phyloP scores from a whole-genome alignment of 2,113 vertebrate genomes.

The Cryptotis parvus region DNA sequence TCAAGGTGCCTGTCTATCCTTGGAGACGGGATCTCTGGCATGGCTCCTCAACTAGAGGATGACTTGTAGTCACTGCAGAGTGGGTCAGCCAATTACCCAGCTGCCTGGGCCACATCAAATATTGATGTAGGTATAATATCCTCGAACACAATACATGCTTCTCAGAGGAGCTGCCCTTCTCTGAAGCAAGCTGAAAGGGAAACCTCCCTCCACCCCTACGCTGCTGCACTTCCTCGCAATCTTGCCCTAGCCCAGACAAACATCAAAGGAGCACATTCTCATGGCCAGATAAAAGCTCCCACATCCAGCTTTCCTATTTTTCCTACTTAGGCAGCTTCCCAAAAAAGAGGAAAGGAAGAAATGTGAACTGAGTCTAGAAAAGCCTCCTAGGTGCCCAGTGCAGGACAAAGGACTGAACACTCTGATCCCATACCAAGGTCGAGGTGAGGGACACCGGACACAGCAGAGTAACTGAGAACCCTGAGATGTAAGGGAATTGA shows the following conservation, averaged over 20 bases:
- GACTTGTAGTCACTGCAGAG: neutral
- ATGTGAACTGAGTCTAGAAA: neutral
- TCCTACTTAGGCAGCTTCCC: neutral
- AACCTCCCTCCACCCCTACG: neutral
- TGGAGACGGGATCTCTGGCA: neutral
- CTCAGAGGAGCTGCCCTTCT: slow-evolving; percentile 6
- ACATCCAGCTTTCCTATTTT: neutral
- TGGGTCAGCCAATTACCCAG: neutral
- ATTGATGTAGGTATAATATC: slow-evolving; percentile 67
- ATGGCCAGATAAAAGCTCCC: neutral
- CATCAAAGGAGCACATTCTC: neutral
- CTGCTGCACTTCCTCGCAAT: neutral
- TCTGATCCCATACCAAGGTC: neutral
- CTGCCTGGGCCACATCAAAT: slow-evolving; percentile 48
- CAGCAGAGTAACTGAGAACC: neutral
- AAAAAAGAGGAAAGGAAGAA: slow-evolving; percentile 15
- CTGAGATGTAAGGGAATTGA: neutral
- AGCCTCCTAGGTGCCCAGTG: neutral
- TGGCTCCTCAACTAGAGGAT: neutral
- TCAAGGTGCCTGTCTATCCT: too few relatives aligned
- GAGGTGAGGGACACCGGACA: neutral
- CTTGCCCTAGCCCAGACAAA: neutral
- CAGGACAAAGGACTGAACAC: neutral
- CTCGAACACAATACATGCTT: slow-evolving; percentile 36
- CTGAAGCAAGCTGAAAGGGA: slow-evolving; percentile 24